phyloP scores from a whole-genome alignment of 2,888 invertebrate species.

The Himalopsyche tibetana region DNA sequence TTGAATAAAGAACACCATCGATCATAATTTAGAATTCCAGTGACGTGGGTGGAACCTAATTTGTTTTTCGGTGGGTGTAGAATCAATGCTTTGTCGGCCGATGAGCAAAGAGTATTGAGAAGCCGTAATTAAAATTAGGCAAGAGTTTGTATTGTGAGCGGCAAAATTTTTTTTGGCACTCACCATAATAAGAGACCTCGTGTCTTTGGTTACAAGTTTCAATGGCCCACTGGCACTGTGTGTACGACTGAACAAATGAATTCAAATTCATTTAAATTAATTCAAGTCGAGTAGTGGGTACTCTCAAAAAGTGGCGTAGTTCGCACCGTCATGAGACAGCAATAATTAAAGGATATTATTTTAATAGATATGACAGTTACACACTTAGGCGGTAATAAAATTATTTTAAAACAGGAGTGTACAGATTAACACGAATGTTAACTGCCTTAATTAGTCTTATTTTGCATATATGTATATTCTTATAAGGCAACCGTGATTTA shows the following conservation, averaged over 20 bases:
- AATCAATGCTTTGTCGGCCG: conserved; percentile 51
- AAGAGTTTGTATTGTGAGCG: conserved; percentile 46
- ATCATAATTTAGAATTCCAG: conserved; percentile 41
- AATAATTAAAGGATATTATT: no score
- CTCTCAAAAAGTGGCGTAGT: no score
- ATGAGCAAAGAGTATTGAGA: conserved; percentile 47
- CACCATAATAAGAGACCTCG: conserved; percentile 31
- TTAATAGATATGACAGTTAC: no score
- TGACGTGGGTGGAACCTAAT: conserved; percentile 47
- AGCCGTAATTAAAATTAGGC: conserved; percentile 57
- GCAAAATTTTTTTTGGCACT: conserved; percentile 32
- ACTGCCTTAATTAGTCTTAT: no score
- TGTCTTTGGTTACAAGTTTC: conserved; percentile 11
- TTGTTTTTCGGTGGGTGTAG: conserved; percentile 39
- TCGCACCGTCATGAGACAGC: no score
- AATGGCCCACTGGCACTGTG: conserved; percentile 35
- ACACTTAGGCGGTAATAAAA: no score
- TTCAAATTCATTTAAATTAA: conserved; percentile 35
- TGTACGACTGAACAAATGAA: conserved; percentile 35
- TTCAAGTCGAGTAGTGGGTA: conserved; percentile 17
- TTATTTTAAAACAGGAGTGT: no score
- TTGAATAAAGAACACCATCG: conserved; percentile 19
- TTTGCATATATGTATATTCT: no score
- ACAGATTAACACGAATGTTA: no score
- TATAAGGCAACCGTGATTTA: no score